Conservation (phyloP, 2,888 invertebrate genomes). For the Biston stratarius region DNA sequence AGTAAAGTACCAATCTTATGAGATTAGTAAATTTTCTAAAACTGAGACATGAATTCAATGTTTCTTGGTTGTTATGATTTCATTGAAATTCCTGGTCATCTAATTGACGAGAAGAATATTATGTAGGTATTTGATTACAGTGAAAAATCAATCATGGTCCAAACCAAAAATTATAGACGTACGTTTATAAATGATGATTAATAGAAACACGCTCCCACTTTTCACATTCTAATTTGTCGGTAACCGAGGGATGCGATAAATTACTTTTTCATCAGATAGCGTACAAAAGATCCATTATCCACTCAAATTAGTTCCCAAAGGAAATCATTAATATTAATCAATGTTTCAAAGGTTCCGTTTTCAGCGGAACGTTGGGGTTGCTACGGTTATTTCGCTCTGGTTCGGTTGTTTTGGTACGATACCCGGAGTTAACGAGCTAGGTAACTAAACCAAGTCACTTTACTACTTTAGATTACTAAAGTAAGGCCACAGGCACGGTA, state of each 20-base stretch:
- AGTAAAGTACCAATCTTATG: no score
- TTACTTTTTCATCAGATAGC: conserved; percentile 75
- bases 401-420: conserved; percentile 12
- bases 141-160: conserved; percentile 1
- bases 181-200: conserved; percentile 60
- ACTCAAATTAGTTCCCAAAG: conserved; percentile 80
- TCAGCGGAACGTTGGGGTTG: conserved; percentile 20
- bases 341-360: conserved; percentile 68
- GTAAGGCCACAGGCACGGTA: neutral
- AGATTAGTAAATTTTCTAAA: no score
- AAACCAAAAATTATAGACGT: conserved; percentile 4
- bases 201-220: conserved; percentile 65
- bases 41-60: no score
- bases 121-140: neutral
- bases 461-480: no score
- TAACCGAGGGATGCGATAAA: conserved; percentile 63
- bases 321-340: conserved; percentile 84
- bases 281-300: conserved; percentile 82
- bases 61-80: no score
- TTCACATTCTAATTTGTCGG: conserved; percentile 72
- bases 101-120: no score
- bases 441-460: neutral
- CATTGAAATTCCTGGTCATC: neutral
- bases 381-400: conserved; percentile 11
- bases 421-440: conserved; percentile 4